Evolutionary conservation across 2,113 vertebrate species (phyloP), one percentile per base, ranked within the genome.

Genomic region (Dunckerocampus dactyliophorus): DNA sequence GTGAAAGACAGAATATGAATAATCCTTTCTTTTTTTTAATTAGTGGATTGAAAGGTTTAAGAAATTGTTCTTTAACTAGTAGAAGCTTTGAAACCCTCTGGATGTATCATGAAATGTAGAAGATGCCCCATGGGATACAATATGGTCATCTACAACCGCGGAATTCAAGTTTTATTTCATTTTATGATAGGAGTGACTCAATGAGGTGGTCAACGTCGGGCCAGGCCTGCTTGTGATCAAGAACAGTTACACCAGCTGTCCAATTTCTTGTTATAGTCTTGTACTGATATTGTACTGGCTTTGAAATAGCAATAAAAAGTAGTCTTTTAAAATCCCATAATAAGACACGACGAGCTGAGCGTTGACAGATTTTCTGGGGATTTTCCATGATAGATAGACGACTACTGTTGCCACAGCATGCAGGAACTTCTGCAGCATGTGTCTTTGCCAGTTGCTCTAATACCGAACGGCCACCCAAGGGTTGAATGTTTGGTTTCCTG

Each of bases 401-500:
- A 37, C 17, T 34, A 19, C 31, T 17, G 19, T 13, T 39, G 10
- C 34, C 31, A 37, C 31, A 20, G 31, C 53, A 55, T 20, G 10
- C 31, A 55, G 34, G 31, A 19, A 55, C 31, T 37, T 39, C 37
- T 11, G 10, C 37, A 39, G 22, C 37, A 65, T 71, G 24, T 62
- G 62, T 54, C 54, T 67, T 57, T 47, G 51, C 49, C 77, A 74
- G 76, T 68, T 42, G 15, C 61, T 72, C 20, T 63, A 56, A 75
- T 65, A 70, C 69, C 75, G 64, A 42, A 46, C 59, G 69, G 74
- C 75, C 77, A 77, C 75, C 73, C 67, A 74, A 50, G 54, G 79
- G 53, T 74, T 62, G 43, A 28, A 59, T 21, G 65, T 39, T 79
- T 22, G 57, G 75, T 81, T 86, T 82, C 77, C 75, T 82, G 74